Percentiles rank a stretch among this genome's conserved stretches.
Conservation (phyloP, 2,888 invertebrate species). For the Trachelus iudaicus region DNA sequence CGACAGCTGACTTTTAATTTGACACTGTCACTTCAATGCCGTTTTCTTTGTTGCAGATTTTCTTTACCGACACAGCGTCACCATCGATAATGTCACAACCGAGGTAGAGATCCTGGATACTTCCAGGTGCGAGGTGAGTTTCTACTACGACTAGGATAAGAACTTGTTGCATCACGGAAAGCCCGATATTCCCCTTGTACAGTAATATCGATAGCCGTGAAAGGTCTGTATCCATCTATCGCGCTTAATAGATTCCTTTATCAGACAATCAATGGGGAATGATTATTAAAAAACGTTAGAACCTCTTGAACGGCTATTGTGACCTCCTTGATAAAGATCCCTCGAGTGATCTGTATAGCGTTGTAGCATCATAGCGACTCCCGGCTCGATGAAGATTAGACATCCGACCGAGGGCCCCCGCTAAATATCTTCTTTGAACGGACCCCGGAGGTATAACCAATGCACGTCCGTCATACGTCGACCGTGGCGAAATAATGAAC, state of each 20-base stretch:
- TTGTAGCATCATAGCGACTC: neutral
- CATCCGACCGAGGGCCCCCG: slow-evolving; percentile 33
- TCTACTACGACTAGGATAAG: neutral
- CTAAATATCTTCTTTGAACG: slow-evolving; percentile 13
- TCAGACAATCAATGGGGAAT: neutral
- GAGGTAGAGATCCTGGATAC: slow-evolving; percentile 85
- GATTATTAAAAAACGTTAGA: neutral
- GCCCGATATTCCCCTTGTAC: neutral
- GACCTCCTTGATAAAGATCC: neutral
- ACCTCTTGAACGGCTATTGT: neutral
- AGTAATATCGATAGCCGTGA: neutral
- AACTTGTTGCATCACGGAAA: neutral
- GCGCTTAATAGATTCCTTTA: neutral
- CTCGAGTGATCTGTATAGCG: neutral
- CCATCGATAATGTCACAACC: slow-evolving; percentile 80
- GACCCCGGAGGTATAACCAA: slow-evolving; percentile 25
- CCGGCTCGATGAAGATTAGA: slow-evolving; percentile 23
- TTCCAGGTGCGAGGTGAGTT: slow-evolving; percentile 83
- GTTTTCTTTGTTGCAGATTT: slow-evolving; percentile 75
- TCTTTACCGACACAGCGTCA: slow-evolving; percentile 81
- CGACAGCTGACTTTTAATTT: neutral
- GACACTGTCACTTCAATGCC: slow-evolving; percentile 17
- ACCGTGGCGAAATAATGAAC: slow-evolving; percentile 44
- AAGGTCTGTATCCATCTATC: neutral
- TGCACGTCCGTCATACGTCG: slow-evolving; percentile 45